These are phyloP conservation scores for Paelopatides confundens DNA, from an alignment of 53 echinoderm and acorn worm genomes.

Conservation along the genomic window DNA sequence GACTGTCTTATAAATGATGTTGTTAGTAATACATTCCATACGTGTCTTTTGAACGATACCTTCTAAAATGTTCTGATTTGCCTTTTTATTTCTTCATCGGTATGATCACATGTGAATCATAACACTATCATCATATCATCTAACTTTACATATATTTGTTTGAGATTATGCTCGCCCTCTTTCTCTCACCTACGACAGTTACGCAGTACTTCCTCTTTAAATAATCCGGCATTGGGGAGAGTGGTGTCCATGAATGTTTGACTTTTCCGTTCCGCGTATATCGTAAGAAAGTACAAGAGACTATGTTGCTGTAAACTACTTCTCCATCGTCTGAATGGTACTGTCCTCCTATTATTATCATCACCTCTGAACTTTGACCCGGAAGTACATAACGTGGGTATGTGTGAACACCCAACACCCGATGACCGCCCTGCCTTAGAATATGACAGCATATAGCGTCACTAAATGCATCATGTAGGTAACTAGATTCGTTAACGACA, in stretches of 20 bases:
- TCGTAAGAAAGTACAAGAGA: slow-evolving; percentile 25
- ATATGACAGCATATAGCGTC: slow-evolving; percentile 83
- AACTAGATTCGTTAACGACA: slow-evolving; percentile 42
- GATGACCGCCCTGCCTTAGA: slow-evolving; percentile 69
- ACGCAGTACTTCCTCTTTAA: slow-evolving; percentile 79
- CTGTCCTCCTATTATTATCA: slow-evolving; percentile 76
- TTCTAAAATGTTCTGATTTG: too few relatives aligned
- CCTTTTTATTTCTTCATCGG: too few relatives aligned
- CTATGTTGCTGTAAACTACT: slow-evolving; percentile 67
- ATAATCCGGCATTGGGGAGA: slow-evolving; percentile 73
- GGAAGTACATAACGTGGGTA: slow-evolving; percentile 49
- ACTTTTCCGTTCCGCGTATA: slow-evolving; percentile 30
- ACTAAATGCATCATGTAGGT: slow-evolving; percentile 48
- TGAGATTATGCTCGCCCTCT: too few relatives aligned
- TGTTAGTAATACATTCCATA: too few relatives aligned
- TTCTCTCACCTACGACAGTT: slow-evolving; percentile 66
- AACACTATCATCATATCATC: too few relatives aligned
- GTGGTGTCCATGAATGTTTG: slow-evolving; percentile 60
- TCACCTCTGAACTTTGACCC: slow-evolving; percentile 59
- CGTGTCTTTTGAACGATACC: too few relatives aligned
- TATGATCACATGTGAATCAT: too few relatives aligned
- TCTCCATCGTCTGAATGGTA: slow-evolving; percentile 66
- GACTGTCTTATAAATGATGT: too few relatives aligned
- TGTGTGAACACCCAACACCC: slow-evolving; percentile 70
- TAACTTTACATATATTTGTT: too few relatives aligned